Base-by-base conservation (phyloP, 2,888 invertebrate genomes). In the Ophion slaviceki region DNA sequence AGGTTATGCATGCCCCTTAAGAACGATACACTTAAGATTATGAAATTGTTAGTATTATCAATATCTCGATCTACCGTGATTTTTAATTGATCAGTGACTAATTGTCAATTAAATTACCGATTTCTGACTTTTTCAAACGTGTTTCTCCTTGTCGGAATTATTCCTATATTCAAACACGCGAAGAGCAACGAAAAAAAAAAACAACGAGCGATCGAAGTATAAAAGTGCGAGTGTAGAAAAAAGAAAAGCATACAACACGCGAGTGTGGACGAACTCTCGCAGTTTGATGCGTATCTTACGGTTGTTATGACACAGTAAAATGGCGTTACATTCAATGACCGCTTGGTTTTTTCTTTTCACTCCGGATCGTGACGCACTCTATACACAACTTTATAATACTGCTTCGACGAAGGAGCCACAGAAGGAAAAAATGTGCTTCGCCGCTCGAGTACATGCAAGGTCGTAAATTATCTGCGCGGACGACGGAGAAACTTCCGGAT, bases 161-260 rank as follows among this genome's bases (percentile, higher is more conserved):
- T 32, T 32, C 32, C 32, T 32, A 32, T 32, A 32, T 32, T 32
- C 32, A 47, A 64, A 14, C 20, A 59, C 45, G 47, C 17, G 11
- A 77, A 24, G 20, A 8, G 66, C 10, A 64, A 47, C 3, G 10
- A 20, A n/a, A 59, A 20, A 40, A 40, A 20, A 20, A 40, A 40
- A 20, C n/a, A 40, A 24, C 11, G 5, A 40, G 59, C 14, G n/a
- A 57, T 78, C 32, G 11, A n/a, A 20, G 7, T n/a, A 61, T 32
- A 62, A 64, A 59, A 72, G n/a, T 59, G 11, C 40, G 40, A 66
- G 66, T n/a, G 77, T 84, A 79, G 59, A 85, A 76, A 80, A 71
- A 66, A 36, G n/a, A 57, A 53, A 24, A 24, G 36, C 11, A 67
- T 57, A 62, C 24, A 66, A 45, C 75, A 28, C 53, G 24, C 10